These are phyloP conservation scores for Acromyrmex echinatior DNA, from an alignment of 1,140 invertebrate species.

Conservation along the genomic window DNA sequence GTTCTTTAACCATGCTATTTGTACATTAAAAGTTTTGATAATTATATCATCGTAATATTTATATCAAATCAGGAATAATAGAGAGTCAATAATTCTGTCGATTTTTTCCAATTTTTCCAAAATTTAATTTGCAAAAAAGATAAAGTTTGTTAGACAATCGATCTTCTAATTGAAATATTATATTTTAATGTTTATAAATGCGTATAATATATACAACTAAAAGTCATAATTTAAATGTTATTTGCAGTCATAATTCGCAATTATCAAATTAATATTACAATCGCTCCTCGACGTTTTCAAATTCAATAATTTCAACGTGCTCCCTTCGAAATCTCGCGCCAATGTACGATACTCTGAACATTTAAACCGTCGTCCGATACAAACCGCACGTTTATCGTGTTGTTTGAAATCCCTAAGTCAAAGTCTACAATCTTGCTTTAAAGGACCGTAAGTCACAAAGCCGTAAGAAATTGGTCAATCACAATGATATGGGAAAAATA, in stretches of 20 bases:
- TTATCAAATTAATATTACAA: background rate
- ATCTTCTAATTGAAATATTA: background rate
- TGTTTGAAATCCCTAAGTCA: too few relatives aligned
- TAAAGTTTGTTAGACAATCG: background rate
- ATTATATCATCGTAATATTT: background rate
- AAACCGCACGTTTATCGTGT: background rate
- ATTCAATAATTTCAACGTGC: background rate
- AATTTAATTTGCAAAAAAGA: background rate
- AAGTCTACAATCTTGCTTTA: too few relatives aligned
- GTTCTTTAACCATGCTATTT: background rate
- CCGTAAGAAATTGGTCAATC: too few relatives aligned
- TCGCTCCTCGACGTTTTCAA: background rate
- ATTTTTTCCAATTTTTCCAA: background rate
- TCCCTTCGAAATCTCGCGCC: background rate
- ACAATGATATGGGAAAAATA: too few relatives aligned
- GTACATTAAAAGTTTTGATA: background rate
- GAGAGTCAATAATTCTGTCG: background rate
- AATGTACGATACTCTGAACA: background rate
- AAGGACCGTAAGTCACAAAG: too few relatives aligned
- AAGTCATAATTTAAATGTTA: background rate
- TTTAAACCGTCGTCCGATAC: background rate
- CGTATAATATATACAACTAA: background rate
- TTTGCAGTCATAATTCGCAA: too few relatives aligned
- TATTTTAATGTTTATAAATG: too few relatives aligned
- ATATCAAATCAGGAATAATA: background rate